phyloP scores from a whole-genome alignment of 2,113 vertebrate genomes.

The Syrmaticus mikado region DNA sequence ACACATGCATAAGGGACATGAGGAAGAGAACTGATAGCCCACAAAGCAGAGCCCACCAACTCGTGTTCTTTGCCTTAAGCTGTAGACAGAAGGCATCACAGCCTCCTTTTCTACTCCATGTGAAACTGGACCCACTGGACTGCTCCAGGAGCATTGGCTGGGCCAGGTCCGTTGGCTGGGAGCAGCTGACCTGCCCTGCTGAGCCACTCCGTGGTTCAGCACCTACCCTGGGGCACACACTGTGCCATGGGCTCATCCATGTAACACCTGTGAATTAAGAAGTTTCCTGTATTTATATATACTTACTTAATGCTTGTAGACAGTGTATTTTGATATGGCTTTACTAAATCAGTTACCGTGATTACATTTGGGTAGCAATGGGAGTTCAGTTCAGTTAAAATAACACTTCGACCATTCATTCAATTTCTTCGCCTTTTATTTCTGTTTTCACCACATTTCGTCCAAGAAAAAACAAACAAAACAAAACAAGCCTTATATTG shows the following conservation, averaged over 20 bases:
- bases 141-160: background rate
- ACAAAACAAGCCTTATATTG: background rate
- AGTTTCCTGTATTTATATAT: background rate
- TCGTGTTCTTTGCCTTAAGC: fast-evolving
- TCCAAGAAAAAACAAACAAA: background rate
- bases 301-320: background rate
- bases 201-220: background rate
- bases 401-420: background rate
- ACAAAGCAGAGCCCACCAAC: fast-evolving
- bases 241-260: background rate
- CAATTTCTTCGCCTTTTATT: background rate
- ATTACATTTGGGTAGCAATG: background rate
- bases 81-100: background rate
- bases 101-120: background rate
- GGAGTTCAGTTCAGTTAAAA: background rate
- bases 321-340: background rate
- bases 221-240: background rate
- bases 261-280: background rate
- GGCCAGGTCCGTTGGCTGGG: background rate
- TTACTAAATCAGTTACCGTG: background rate
- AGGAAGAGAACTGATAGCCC: background rate
- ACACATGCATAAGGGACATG: background rate
- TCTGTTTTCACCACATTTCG: background rate
- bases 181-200: background rate
- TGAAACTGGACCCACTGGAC: background rate